phyloP scores from a whole-genome alignment of 2,113 vertebrate species.

The Hassar affinis region DNA sequence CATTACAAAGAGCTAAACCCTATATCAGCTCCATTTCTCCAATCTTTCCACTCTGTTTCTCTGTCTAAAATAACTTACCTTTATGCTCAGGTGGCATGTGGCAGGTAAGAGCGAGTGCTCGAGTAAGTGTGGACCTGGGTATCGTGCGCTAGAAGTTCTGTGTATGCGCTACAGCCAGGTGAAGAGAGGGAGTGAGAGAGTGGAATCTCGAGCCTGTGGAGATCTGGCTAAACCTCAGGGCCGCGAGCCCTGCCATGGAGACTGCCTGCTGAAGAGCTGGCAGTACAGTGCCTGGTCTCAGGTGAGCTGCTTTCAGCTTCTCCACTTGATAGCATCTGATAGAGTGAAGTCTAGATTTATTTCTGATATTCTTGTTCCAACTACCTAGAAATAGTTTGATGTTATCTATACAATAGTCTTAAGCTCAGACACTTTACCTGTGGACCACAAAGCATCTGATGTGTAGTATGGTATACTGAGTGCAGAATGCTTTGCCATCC shows the following conservation, averaged over 20 bases:
- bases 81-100: constrained; percentile 80
- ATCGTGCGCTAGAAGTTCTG: constrained; percentile 80
- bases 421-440: neutral
- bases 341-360: neutral
- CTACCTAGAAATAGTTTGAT: neutral
- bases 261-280: constrained; percentile 86
- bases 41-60: neutral
- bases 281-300: constrained; percentile 93
- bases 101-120: constrained; percentile 89
- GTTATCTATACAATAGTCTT: neutral
- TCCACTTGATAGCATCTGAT: neutral
- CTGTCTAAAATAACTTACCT: neutral
- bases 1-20: neutral
- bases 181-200: constrained; percentile 75
- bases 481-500: neutral
- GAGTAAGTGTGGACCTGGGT: constrained; percentile 83
- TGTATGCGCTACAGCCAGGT: constrained; percentile 84
- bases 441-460: neutral
- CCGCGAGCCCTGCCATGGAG: constrained; percentile 85
- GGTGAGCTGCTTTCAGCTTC: constrained; percentile 66
- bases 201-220: constrained; percentile 76
- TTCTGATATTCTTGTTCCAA: neutral
- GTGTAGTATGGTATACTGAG: too few species aligned
- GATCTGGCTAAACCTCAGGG: constrained; percentile 79
- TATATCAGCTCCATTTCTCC: neutral